Base-by-base conservation (phyloP, 2,113 vertebrate genomes). In the Alexandromys fortis region DNA sequence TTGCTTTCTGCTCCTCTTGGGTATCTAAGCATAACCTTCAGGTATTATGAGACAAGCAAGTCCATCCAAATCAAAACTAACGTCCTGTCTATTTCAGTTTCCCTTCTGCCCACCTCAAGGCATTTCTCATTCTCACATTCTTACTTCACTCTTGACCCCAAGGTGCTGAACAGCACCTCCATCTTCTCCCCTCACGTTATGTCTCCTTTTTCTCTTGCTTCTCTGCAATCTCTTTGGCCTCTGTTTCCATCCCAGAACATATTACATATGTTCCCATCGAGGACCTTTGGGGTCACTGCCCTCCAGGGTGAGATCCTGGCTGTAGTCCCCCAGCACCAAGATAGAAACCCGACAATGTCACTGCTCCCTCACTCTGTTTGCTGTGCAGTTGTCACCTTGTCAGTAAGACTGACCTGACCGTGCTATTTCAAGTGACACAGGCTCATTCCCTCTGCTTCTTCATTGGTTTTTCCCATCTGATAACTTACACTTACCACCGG, bases 21-120 rank as follows among this genome's bases (percentile, higher is more conserved):
- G 11, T 70, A 90, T n/a, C 70, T 77, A 82, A 81, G 11, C 19
- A 21, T 93, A n/a, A 55, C 49, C 89, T 93, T 91, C 35, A 86
- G 72, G 13, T 91, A 55, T 63, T 76, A 76, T 79, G 83, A 89
- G 83, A 97, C 19, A 67, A 89, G 35, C 19, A 68, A 22, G 81
- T 88, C 49, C 49, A 42, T 89, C 21, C 89, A 42, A 93, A 26
- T 61, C 16, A 42, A 91, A 83, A 73, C 33, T 55, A 75, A 47
- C 72, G 21, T 87, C 9, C 38, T 10, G 38, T 79, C 24, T 33
- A 58, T 35, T 70, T 88, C 70, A 83, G 24, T 63, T 87, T 92
- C 58, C 58, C 7, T 2, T 35, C 65, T 52, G 79, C 63, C 26
- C 14, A 24, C 61, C 16, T 17, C 21, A 63, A 89, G 58, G 30